Evolutionary conservation across 30 jellyfish, hydroid and myxozoan species (phyloP), one percentile per base, ranked within the genome.

Genomic region (Hydractinia echinata): DNA sequence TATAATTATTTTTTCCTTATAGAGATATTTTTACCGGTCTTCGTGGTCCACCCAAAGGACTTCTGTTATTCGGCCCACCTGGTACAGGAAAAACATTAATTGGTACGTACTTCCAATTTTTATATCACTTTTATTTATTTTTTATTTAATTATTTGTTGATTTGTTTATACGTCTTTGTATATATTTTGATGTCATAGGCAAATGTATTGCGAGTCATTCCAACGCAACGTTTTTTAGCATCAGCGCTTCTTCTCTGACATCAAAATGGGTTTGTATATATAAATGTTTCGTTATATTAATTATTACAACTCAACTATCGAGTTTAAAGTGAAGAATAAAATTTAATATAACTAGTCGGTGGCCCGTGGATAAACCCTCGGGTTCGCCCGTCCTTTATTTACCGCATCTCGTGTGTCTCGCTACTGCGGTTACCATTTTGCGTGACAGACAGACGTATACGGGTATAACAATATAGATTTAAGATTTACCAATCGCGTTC

Each of bases 141-240:
- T 68, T 16, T 55, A 13, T 20, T 15, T 8, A 54, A 0, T 8
- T 76, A 48, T 58, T 58, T 58, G 15, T 16, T 16, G 1, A 58
- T 30, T 30, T 30, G 44, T 30, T 58, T 11, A 16, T 11, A 58
- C 19, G 69, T 58, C 3, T 58, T 58, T 58, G 69, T 58, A n/a
- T 11, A 13, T 20, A 6, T 55, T 51, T 84, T 52, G 39, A 1
- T 39, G 77, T 76, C 67, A 10, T 61, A 93, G 99, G 99, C 18
- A 95, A 95, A 89, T 95, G 99, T 83, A 95, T 95, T 77, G 99
- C 99, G n/a, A 88, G 96, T 72, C 96, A 89, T 61, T 95, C 97
- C 0, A 86, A 80, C 39, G 99, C 99, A n/a, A 95, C 97, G 53
- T 95, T 95, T 80, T 95, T 95, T 81, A 85, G 97, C 51, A 95